phyloP scores from a whole-genome alignment of 2,888 invertebrate genomes.

The Willowsia nigromaculata region DNA sequence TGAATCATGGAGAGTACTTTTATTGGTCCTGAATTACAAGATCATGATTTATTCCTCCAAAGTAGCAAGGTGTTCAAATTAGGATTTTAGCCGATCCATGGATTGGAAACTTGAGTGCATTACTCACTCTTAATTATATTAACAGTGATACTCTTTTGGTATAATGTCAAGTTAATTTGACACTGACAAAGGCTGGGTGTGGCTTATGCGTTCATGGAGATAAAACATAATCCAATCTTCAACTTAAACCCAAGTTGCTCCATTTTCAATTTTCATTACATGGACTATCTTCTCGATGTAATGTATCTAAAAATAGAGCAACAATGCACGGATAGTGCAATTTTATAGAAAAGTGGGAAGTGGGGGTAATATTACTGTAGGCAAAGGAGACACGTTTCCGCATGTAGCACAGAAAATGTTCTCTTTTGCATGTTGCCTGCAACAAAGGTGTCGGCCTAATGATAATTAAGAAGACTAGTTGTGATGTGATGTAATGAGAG shows the following conservation, averaged over 20 bases:
- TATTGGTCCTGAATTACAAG: too few relatives aligned
- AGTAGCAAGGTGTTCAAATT: too few relatives aligned
- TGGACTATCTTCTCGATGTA: not conserved
- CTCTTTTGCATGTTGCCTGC: constrained; percentile 23
- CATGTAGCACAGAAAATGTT: not conserved
- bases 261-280: not conserved
- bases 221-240: too few relatives aligned
- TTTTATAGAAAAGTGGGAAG: not conserved
- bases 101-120: too few relatives aligned
- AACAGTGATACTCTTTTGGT: too few relatives aligned
- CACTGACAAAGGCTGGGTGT: too few relatives aligned
- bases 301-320: not conserved
- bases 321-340: not conserved
- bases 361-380: not conserved
- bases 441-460: constrained; percentile 8
- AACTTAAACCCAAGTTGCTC: not conserved
- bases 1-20: too few relatives aligned
- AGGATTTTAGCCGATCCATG: too few relatives aligned
- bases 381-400: not conserved
- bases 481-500: not conserved
- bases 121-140: too few relatives aligned
- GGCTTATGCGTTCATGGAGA: too few relatives aligned
- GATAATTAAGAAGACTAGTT: not conserved
- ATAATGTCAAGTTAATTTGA: too few relatives aligned
- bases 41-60: too few relatives aligned